Evolutionary conservation across 92 coral and sea anemone genomes (phyloP), one percentile per base, ranked within the genome.

Genomic region (Phymanthus crucifer): DNA sequence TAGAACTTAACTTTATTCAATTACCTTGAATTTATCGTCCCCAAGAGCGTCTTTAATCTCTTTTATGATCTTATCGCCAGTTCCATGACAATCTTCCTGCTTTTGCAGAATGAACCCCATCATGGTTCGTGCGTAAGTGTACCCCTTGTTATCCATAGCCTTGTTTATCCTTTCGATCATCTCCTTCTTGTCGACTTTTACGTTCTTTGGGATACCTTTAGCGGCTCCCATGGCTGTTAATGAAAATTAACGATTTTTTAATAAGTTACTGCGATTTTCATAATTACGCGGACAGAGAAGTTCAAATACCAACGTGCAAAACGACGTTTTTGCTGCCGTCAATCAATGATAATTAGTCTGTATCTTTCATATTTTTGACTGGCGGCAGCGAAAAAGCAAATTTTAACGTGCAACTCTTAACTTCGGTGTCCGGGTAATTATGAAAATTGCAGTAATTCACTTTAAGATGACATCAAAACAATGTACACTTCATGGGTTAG

Each of bases 11-110:
- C 64, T 54, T 52, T 18, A 52, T 0, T 54, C 9, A 54, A 0
- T 54, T 26, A 69, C 83, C 76, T 70, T 66, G 76, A 79, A 79
- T 32, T 66, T 46, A 32, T 79, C 75, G 21, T 68, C 68, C 46
- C 83, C 83, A 10, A 79, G 83, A 14, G 47, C 57, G 21, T 79
- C 76, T 36, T 79, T 79, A 76, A 79, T 70, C n/a, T 79, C 76
- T 45, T 68, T 70, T 8, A 79, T 79, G 11, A 79, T 79, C 26
- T 67, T 45, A 21, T 67, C 83, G 10, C 66, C 66, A 38, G 54
- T 70, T 6, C 76, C 76, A 32, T 69, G 58, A 54, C 83, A 79
- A 66, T 79, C 83, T 29, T 79, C 76, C 45, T 37, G 36, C 18
- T 79, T 79, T 37, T 79, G 66, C 21, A 79, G 38, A 7, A 79